Percentiles rank a stretch among this genome's conserved stretches.
Conservation (phyloP, 2,797 vertebrate species). For the Acanthurus leucopareius region DNA sequence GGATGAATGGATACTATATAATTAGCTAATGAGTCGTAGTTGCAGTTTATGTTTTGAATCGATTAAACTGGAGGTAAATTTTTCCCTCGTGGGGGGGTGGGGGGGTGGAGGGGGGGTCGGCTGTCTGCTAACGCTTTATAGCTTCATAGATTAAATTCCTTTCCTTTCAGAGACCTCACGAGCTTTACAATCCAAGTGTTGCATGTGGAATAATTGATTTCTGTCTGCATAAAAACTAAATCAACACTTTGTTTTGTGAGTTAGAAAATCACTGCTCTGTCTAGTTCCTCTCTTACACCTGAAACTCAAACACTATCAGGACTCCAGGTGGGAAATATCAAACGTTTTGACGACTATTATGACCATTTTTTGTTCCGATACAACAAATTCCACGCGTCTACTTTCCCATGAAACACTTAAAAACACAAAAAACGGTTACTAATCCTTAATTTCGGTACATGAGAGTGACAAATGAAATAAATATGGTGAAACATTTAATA, state of each 20-base stretch:
- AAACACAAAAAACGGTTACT: too few species aligned
- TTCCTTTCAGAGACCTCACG: constrained; percentile 41
- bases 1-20: constrained; percentile 43
- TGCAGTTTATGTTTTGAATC: constrained; percentile 63
- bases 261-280: constrained; percentile 19
- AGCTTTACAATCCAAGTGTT: constrained; percentile 45
- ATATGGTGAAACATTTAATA: not conserved
- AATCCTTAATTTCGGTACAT: too few species aligned
- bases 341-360: not conserved
- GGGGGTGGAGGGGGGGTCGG: too few species aligned
- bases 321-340: too few species aligned
- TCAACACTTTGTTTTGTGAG: constrained; percentile 9
- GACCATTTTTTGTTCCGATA: not conserved
- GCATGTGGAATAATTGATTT: constrained; percentile 51
- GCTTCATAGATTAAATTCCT: constrained; percentile 49
- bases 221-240: constrained; percentile 45
- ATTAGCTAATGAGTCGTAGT: constrained; percentile 60
- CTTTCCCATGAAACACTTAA: not conserved
- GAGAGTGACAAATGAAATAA: not conserved
- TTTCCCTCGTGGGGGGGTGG: constrained; percentile 7
- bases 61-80: constrained; percentile 56
- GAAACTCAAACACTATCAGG: too few species aligned
- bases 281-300: not conserved
- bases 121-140: constrained; percentile 53
- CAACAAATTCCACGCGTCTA: not conserved